Percentiles rank a stretch among this genome's conserved stretches.
Evolutionary conservation across 2,113 vertebrate genomes (phyloP).

Genomic region (Agelaius phoeniceus): DNA sequence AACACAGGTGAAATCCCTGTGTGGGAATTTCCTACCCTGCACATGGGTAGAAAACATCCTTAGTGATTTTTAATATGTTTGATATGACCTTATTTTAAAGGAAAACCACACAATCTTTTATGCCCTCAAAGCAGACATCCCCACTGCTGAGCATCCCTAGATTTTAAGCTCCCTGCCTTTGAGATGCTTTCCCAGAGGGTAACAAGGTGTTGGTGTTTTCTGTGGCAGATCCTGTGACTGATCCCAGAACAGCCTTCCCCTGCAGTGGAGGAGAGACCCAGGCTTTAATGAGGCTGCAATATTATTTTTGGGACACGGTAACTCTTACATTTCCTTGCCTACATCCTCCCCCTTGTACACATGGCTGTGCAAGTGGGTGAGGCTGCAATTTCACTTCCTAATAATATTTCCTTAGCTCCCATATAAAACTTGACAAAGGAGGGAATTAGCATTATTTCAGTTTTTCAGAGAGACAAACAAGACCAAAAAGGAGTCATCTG

Average conservation of each 20-base stretch:
- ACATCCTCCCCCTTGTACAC: background rate
- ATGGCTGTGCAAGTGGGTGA: background rate
- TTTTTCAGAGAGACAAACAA: background rate
- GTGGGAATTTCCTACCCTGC: background rate
- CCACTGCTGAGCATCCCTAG: background rate
- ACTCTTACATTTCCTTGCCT: conserved; percentile 24
- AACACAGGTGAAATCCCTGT: background rate
- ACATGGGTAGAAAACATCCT: background rate
- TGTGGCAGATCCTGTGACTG: conserved; percentile 69
- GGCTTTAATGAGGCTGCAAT: conserved; percentile 78
- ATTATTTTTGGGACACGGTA: conserved; percentile 87
- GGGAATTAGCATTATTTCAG: background rate
- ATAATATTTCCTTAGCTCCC: background rate
- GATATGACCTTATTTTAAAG: background rate
- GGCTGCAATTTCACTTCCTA: conserved; percentile 37
- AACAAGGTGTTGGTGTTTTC: background rate
- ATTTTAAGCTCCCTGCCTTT: background rate
- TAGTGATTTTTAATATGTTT: background rate
- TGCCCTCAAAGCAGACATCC: background rate
- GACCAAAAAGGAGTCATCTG: background rate
- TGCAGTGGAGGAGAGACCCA: conserved; percentile 81
- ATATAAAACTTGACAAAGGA: background rate
- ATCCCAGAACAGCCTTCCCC: conserved; percentile 81
- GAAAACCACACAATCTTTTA: background rate
- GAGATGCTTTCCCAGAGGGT: background rate